Conservation (phyloP, 2,888 invertebrate species). For the Sphecodes monilicornis region DNA sequence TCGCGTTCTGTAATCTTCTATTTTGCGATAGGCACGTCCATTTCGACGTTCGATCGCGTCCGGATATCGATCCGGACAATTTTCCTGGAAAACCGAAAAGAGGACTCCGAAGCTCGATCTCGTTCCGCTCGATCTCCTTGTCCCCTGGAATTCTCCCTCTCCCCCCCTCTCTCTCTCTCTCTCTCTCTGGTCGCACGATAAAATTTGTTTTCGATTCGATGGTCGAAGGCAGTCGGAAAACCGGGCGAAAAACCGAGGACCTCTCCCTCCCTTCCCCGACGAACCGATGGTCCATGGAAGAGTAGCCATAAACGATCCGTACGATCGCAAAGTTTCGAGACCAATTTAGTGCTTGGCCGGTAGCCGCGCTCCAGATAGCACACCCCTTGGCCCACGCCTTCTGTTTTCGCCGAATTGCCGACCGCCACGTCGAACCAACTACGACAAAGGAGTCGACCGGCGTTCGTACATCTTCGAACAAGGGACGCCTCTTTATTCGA, state of each 20-base stretch:
- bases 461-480: constrained; percentile 68
- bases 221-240: neutral
- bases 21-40: constrained; percentile 24
- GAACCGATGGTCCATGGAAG: constrained; percentile 42
- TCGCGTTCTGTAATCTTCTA: constrained; percentile 16
- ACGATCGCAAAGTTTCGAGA: constrained; percentile 62
- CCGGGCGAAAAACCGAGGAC: constrained; percentile 25
- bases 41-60: constrained; percentile 21
- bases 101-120: neutral
- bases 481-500: constrained; percentile 54
- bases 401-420: constrained; percentile 12
- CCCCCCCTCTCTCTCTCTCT: too few relatives aligned
- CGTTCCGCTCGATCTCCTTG: constrained; percentile 2
- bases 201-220: constrained; percentile 31
- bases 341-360: constrained; percentile 67
- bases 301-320: constrained; percentile 52
- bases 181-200: neutral
- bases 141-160: neutral
- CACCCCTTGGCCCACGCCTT: constrained; percentile 29
- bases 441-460: neutral
- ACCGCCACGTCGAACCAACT: neutral
- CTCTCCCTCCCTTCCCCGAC: neutral
- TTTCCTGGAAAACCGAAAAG: neutral
- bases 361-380: constrained; percentile 67
- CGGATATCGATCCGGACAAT: neutral